Evolutionary conservation across 2,113 vertebrate genomes (phyloP), one percentile per base, ranked within the genome.

Genomic region (Tachysurus vachellii): DNA sequence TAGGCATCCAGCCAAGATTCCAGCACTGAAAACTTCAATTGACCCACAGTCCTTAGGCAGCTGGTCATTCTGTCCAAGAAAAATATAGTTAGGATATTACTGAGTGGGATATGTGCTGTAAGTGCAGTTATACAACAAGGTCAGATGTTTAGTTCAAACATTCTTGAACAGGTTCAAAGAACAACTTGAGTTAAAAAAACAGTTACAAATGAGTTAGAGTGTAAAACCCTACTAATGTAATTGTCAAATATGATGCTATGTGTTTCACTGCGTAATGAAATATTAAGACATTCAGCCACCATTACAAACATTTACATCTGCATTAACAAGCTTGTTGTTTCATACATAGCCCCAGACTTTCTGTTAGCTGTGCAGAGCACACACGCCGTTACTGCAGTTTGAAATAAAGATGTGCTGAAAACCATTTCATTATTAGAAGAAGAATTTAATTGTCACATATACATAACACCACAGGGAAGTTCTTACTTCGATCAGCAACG

Each of bases 31-130:
- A 88, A 89, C 84, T 88, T 88, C 56, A 68, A 62, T 77, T 88
- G 85, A 87, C 88, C 73, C 28, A 61, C 47, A 83, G 83, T 88
- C 77, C 86, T 84, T 16, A 84, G 89, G 86, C 88, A 86, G 82
- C 71, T 86, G 85, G 66, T 62, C 68, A 87, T 82, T 82, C 31
- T 59, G 54, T 82, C 66, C 66, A 75, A 82, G 68, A 28, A 82
- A 82, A 87, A 86, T 79, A 80, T 77, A 31, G 80, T 77, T 50
- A 66, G 59, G 61, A 86, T 66, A 36, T 47, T 68, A 42, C 7
- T 23, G 75, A 66, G 62, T 77, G 59, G 61, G 75, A 85, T 77
- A 80, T 83, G 53, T 31, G 73, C 75, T 71, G 44, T 71, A 84
- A 79, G 81, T 86, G 50, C 61, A 68, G 62, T 80, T 57, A 80